Evolutionary conservation across 2,888 invertebrate genomes (phyloP), one percentile per base, ranked within the genome.

Genomic region (Anagyrus pseudococci): DNA sequence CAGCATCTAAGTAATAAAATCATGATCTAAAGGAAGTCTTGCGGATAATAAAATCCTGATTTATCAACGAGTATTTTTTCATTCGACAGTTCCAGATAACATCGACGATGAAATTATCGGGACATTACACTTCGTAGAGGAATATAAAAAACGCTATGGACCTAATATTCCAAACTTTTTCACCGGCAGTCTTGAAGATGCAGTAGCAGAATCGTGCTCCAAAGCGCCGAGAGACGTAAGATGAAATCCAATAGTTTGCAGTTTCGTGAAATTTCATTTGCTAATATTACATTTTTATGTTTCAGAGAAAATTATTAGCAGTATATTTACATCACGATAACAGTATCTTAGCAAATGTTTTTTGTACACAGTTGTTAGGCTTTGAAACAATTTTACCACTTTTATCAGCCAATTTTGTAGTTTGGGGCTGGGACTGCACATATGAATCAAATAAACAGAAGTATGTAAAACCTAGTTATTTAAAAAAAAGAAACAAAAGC

Each of bases 351-450:
- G 90, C 96, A 40, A 97, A 99, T 82, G 97, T 98, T 69, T 99
- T 98, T 86, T 97, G 98, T 83, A 94, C 96, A 60, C 94, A 96
- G 80, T 85, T 96, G 64, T 84, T 98, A 70, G 96, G 96, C 80
- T 92, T 91, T 74, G 96, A 96, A 77, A 91, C 93, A 19, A 92
- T 98, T 54, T 88, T 96, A 74, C 92, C 94, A 77, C 92, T 93
- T 65, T 86, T 99, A 49, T 89, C 91, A 60, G 89, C 89, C 61
- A 95, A 96, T 84, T 98, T 96, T 82, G 85, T 98, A 48, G 87
- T 96, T 2, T 98, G 96, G 88, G 97, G 97, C 63, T 99, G 98
- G 98, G 98, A 98, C 82, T 86, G 98, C 70, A 96, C 98, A 10
- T 88, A 89, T 71, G 91, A 93, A 68, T 88, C 90, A 70, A 98